These are phyloP conservation scores for Calliopum simillimum DNA, from an alignment of 2,888 invertebrate species.

Conservation along the genomic window DNA sequence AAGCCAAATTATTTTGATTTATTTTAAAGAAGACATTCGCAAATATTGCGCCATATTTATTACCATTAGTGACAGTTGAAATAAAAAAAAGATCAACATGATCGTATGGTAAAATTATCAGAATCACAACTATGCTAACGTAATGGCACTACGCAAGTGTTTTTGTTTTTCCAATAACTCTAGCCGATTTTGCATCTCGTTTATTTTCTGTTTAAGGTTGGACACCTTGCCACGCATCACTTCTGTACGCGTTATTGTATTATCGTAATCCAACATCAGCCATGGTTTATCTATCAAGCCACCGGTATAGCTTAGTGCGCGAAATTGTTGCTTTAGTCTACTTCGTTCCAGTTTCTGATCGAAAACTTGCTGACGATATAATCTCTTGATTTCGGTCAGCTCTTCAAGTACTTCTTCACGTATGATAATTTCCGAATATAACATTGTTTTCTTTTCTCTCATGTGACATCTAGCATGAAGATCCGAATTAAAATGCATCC, in stretches of 20 bases:
- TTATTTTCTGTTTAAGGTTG: no score
- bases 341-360: conserved; percentile 53
- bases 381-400: conserved; percentile 38
- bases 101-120: no score
- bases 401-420: conserved; percentile 28
- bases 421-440: conserved; percentile 40
- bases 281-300: conserved; percentile 60
- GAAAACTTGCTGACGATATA: conserved; percentile 48
- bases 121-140: no score
- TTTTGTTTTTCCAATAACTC: no score
- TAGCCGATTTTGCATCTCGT: no score
- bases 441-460: conserved; percentile 55
- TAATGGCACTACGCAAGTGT: no score
- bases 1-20: no score
- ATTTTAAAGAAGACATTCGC: no score
- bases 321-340: conserved; percentile 46
- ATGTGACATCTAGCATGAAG: conserved; percentile 57
- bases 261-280: conserved; percentile 59
- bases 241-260: conserved; percentile 45
- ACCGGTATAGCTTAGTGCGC: conserved; percentile 52
- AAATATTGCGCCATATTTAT: no score
- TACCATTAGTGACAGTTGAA: no score
- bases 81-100: no score
- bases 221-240: conserved; percentile 36
- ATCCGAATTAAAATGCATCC: conserved; percentile 51